Conservation (phyloP, 2,113 vertebrate species). For the Morphnarchus princeps region DNA sequence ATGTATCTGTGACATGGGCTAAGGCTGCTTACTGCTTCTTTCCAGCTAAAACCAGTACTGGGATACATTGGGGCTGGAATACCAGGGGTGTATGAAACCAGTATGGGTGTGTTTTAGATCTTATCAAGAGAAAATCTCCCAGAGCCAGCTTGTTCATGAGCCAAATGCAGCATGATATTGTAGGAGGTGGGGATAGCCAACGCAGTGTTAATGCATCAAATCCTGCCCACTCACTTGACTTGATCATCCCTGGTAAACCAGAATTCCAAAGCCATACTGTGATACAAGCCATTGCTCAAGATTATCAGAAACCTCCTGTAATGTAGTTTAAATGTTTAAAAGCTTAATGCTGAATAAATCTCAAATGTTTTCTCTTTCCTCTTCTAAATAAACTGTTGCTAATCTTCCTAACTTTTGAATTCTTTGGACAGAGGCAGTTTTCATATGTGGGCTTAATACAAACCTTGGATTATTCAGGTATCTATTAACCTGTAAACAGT, state of each 20-base stretch:
- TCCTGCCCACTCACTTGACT: background rate
- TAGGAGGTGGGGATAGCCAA: background rate
- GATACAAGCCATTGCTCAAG: background rate
- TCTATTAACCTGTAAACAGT: background rate
- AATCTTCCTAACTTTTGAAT: background rate
- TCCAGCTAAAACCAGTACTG: background rate
- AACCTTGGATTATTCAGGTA: background rate
- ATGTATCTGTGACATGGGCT: background rate
- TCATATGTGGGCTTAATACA: background rate
- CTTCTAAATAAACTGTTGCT: background rate
- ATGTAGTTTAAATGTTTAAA: background rate
- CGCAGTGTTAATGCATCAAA: accelerated
- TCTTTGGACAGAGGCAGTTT: background rate
- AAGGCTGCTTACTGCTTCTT: background rate
- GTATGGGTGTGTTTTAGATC: background rate
- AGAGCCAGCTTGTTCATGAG: background rate
- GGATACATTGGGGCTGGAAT: background rate
- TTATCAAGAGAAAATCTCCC: background rate
- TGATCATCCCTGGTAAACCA: background rate
- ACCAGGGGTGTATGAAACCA: background rate
- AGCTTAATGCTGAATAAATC: background rate
- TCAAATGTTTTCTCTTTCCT: background rate
- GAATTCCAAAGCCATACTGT: background rate
- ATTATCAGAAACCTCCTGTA: background rate
- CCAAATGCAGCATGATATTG: background rate